Percentiles rank a stretch among this genome's conserved stretches.
Evolutionary conservation across 2,797 vertebrate species (phyloP).

Genomic region (Poeciliopsis presidionis): DNA sequence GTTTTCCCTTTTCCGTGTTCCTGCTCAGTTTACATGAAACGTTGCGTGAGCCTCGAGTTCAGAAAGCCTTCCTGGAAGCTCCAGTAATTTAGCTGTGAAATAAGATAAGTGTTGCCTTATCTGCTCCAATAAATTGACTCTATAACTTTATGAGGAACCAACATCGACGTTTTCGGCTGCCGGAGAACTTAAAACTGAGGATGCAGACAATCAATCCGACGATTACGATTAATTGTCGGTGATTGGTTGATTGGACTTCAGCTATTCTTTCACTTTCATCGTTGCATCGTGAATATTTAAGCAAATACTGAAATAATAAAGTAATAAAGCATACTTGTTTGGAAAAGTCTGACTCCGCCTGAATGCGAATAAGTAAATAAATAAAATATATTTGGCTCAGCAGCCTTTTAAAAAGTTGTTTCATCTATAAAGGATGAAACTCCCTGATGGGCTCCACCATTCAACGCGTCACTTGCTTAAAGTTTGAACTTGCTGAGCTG

Average conservation of each 20-base stretch:
- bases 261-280: not conserved
- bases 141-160: not conserved
- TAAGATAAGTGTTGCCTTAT: not conserved
- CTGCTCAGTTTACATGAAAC: conserved; percentile 2
- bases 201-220: not conserved
- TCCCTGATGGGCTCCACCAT: not conserved
- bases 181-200: not conserved
- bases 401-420: not conserved
- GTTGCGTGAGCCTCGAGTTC: not conserved
- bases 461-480: not conserved
- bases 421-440: not conserved
- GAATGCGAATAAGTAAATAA: not conserved
- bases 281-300: not conserved
- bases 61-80: not conserved
- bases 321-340: not conserved
- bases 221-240: no score
- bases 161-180: not conserved
- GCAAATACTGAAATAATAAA: not conserved
- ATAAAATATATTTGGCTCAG: not conserved
- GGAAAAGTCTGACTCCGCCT: not conserved
- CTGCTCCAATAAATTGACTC: not conserved
- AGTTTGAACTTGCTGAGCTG: not conserved
- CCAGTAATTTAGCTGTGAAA: not conserved
- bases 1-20: not conserved
- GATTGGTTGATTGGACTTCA: not conserved